Base-by-base conservation (phyloP, 2,797 vertebrate species). In the Sebastes kiyomatsui region DNA sequence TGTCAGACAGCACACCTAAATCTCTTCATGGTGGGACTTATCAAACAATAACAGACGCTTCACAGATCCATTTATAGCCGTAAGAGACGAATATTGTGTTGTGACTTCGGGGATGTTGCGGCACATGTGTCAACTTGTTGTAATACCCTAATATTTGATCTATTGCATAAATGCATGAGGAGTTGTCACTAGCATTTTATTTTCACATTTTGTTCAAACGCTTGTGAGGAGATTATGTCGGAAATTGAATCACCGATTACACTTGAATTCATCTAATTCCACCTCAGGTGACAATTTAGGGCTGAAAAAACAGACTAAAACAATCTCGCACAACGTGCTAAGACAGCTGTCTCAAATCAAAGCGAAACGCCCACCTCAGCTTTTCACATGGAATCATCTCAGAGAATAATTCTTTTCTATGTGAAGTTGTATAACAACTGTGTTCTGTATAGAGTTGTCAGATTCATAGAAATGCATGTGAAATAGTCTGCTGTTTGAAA, bases 21-120 rank as follows among this genome's bases (percentile, higher is more conserved):
- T 92, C 93, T 95, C 94, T 90, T 94, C 91, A 92, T 81, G 90
- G 88, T 82, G 90, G 79, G 93, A 94, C 81, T 95, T 94, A 94
- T 95, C 94, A 88, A 92, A 92, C 86, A 94, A 95, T 93, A 93
- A 92, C 94, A 93, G 90, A 94, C 88, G 87, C 85, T 90, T 89
- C 74, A 77, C 85, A 87, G 92, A 95, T 93, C 90, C 88, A 88
- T 94, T 94, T 94, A 88, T 91, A 92, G 90, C 92, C 76, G 87
- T 67, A 66, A 77, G 91, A 94, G 87, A 92, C 85, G 87, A 95
- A 93, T 91, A 91, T 85, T 88, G 79, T 84, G 87, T 81, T 89
- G 87, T 94, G 90, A 90, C 92, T 92, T 84, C 80, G 59, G 88
- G 85, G 92, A 89, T 89, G 91, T 85, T 83, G 83, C 67, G 73